Evolutionary conservation across 2,888 invertebrate species (phyloP), one percentile per base, ranked within the genome.

Genomic region (Drosophila robusta): DNA sequence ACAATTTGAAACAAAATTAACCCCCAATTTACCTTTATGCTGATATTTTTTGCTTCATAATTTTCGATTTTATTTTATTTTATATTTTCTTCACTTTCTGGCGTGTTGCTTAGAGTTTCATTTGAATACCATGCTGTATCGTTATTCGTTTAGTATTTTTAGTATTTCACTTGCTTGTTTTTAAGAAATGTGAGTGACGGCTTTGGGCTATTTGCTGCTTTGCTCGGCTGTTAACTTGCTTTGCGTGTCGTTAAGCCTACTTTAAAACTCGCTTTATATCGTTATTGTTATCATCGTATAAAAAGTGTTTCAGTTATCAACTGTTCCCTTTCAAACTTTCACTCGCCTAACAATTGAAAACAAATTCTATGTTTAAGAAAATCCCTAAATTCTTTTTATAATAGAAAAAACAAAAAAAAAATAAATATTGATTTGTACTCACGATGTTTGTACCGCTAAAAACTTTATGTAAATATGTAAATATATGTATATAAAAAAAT

Each of bases 391-490:
- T 68, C 36, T 52, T 60, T 60, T 57, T 61, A 61, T 78, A 70
- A 46, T 61, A 54, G 68, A 45, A 60, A 47, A 47, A 57, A 56
- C 64, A 65, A 74, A 75, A 70, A 71, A 61, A 51, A 71, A 70
- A 69, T 64, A 74, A 74, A 68, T 75, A 78, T 78, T 75, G 78
- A 83, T 83, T 83, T 83, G 83, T 83, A 83, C 83, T 83, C 78
- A 71, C 73, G 78, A 73, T 80, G 86, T 83, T 83, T 86, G 86
- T 83, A 86, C 83, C 86, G 70, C 78, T 83, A 78, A 83, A 83
- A 83, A 81, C 71, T 57, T 74, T 56, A 61, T 75, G 50, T 68
- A 65, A 63, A 72, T 70, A 57, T 80, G 62, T 77, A 78, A 67
- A 74, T 78, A 74, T 80, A 80, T 81, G 70, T 84, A 71, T 79